Percentiles rank a stretch among this genome's conserved stretches.
phyloP scores from a whole-genome alignment of 2,113 vertebrate genomes.

The Coracopsis vasa region DNA sequence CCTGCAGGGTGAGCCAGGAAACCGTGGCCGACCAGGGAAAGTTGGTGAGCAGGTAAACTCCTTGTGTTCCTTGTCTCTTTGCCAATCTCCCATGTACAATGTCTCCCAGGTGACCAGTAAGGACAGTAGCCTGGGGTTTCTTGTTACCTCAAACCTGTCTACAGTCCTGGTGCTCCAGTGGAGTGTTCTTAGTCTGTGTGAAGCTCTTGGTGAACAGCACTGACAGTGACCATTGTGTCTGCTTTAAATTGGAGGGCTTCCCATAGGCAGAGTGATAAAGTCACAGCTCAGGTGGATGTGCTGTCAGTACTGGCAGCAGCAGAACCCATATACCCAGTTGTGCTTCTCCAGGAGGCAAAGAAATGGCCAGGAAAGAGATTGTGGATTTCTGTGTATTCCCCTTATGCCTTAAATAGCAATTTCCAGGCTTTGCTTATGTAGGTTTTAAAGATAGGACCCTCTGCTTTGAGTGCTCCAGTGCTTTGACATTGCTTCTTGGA shows the following conservation, averaged over 20 bases:
- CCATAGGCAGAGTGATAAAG: background rate
- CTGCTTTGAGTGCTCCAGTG: background rate
- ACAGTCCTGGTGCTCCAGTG: background rate
- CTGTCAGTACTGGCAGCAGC: background rate
- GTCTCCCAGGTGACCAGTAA: background rate
- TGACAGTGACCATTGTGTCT: background rate
- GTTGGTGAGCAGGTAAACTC: constrained; percentile 89
- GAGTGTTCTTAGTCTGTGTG: background rate
- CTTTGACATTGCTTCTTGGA: background rate
- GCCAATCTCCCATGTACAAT: background rate
- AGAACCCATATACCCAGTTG: accelerated
- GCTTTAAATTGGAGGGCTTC: background rate
- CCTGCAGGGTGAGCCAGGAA: constrained; percentile 87
- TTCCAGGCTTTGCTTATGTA: background rate
- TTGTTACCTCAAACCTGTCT: background rate
- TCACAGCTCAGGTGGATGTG: background rate
- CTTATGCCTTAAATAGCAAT: background rate
- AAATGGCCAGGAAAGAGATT: background rate
- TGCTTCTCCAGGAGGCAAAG: background rate
- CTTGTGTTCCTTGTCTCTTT: background rate
- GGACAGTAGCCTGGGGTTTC: background rate
- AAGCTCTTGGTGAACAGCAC: background rate
- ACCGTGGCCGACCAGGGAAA: constrained; percentile 83
- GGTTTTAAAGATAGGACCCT: background rate
- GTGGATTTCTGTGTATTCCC: background rate